These are phyloP conservation scores for Chauna torquata DNA, from an alignment of 2,113 vertebrate species.

Conservation along the genomic window DNA sequence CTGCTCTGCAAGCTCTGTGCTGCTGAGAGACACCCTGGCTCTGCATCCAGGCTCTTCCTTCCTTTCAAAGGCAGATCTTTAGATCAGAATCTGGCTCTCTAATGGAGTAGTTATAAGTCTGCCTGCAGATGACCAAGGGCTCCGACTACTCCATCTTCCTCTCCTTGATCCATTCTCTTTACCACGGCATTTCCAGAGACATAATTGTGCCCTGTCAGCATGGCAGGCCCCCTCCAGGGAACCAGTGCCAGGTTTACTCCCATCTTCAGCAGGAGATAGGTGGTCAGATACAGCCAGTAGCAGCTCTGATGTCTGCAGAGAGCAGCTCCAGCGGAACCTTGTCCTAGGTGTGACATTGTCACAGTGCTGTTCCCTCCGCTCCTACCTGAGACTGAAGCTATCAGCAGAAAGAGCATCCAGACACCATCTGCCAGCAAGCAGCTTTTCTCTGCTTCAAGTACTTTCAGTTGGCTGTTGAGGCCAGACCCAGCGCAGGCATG, in stretches of 20 bases:
- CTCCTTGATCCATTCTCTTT: not conserved
- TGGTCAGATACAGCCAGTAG: not conserved
- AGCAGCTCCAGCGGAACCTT: not conserved
- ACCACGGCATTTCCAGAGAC: not conserved
- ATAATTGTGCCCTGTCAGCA: not conserved
- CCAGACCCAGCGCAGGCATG: not conserved
- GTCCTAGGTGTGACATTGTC: not conserved
- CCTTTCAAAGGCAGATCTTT: not conserved
- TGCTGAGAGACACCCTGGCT: not conserved
- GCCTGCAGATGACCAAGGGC: not conserved
- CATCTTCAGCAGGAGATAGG: not conserved
- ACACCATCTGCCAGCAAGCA: not conserved
- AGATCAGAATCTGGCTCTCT: not conserved
- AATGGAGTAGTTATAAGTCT: not conserved
- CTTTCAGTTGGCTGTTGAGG: not conserved
- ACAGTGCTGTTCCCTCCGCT: not conserved
- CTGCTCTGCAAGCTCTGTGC: not conserved
- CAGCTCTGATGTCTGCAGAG: not conserved
- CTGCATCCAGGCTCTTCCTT: not conserved
- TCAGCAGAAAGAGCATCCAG: not conserved
- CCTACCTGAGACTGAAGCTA: not conserved
- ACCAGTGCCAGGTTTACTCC: not conserved
- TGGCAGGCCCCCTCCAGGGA: not conserved
- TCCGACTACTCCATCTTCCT: not conserved
- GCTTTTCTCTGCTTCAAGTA: not conserved